A percentile compares a stretch with the other conserved stretches of the same genome.
Conservation (phyloP, 1,140 invertebrate species). For the Neodiprion virginianus region DNA sequence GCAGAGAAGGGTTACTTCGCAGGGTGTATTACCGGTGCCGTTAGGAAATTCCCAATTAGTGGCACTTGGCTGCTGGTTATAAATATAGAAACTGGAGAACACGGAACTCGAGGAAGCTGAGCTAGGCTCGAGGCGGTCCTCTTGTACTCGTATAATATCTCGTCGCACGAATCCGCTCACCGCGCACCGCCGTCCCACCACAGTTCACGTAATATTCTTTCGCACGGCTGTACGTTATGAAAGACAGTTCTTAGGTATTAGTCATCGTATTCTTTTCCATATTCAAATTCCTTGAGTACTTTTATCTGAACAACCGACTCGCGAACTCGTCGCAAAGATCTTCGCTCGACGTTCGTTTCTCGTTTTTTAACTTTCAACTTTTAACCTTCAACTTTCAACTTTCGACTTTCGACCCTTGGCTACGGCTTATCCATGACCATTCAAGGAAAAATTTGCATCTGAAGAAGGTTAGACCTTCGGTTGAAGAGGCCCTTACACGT, state of each 20-base stretch:
- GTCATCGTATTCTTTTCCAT: neutral
- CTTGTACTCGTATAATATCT: neutral
- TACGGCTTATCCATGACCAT: too few relatives aligned
- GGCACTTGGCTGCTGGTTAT: neutral
- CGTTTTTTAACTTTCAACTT: too few relatives aligned
- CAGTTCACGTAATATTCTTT: neutral
- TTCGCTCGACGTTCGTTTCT: too few relatives aligned
- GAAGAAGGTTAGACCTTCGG: too few relatives aligned
- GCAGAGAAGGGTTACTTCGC: neutral
- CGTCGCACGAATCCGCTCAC: too few relatives aligned
- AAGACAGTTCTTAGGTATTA: neutral
- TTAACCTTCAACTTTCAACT: too few relatives aligned
- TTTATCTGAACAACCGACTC: too few relatives aligned
- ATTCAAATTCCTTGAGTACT: neutral
- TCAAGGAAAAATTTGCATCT: too few relatives aligned
- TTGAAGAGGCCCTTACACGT: too few relatives aligned
- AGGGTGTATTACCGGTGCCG: neutral
- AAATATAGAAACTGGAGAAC: neutral
- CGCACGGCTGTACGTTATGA: neutral
- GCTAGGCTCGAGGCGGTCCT: neutral
- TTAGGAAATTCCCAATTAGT: conserved; percentile 1
- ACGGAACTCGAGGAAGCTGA: neutral
- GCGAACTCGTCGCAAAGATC: too few relatives aligned
- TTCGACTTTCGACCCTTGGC: too few relatives aligned
- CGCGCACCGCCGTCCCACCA: too few relatives aligned